Base-by-base conservation (phyloP, 2,888 invertebrate genomes). In the Hesperia comma region DNA sequence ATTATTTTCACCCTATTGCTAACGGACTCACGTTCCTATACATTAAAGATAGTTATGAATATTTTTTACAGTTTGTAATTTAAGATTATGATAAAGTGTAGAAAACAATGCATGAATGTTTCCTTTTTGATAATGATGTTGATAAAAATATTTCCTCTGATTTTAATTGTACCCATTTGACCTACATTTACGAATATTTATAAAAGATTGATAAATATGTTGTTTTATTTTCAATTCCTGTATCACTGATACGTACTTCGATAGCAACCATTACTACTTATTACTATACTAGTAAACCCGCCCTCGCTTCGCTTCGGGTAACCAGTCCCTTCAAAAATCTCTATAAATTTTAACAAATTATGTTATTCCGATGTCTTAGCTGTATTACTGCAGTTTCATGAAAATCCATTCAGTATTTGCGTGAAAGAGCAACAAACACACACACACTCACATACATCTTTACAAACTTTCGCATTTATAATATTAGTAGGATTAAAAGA, bases 171-270 rank as follows among this genome's bases (percentile, higher is more conserved):
- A 91, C 87, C 85, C 90, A 91, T 91, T 92, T 90, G 90, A 92
- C 87, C 85, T 92, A 90, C 91, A 92, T 89, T 88, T 91, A 91
- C 88, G 90, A 91, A 92, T 92, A 92, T 92, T 92, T 92, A 92
- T 92, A 92, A 92, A 92, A 89, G 83, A 92, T 91, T 92, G 89
- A 88, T 89, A 88, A 51, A 74, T 79, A 70, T 70, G 71, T 82
- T 73, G 87, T 91, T 90, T 91, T 77, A 88, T 89, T 90, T 67
- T 54, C 19, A 60, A 17, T 63, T 54, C 58, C 46, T 49, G 26
- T 57, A 19, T 40, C 14, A 17, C 12, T 26, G 12, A 51, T 26
- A 17, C 1, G 7, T 46, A 17, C 1, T 4, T 26, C 26, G n/a
- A n/a, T n/a, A n/a, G n/a, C n/a, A n/a, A n/a, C n/a, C n/a, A n/a